Evolutionary conservation across 2,113 vertebrate species (phyloP), one percentile per base, ranked within the genome.

Genomic region (Gobio gobio): DNA sequence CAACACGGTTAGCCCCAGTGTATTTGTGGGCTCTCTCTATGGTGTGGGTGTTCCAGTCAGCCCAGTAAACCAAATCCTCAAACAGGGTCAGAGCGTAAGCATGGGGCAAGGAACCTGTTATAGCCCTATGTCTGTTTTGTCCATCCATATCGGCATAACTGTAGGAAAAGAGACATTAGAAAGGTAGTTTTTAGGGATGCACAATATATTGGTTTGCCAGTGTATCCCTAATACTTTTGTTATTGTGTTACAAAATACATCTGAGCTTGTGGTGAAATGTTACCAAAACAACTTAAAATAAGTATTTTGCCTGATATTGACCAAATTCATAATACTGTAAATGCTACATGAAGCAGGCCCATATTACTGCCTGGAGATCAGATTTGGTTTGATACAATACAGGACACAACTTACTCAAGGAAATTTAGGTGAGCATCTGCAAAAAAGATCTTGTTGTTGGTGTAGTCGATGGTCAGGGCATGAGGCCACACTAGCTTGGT

Each of bases 21-120:
- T 97, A 99, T 90, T 99, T 99, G 93, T 99, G 97, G 86, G 97
- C 97, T 88, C 96, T 99, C 91, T 99, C 98, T 88, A 99, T 94
- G 0, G 97, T 97, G 88, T 95, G 95, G 3, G 96, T 99, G 92
- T 99, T 99, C 98, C 98, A 99, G 90, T 99, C 98, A 2, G 98
- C 99, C 98, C 98, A 99, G 89, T 97, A 99, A n/a, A 99, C 88
- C 0, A 89, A 96, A 88, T 99, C 97, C 92, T 98, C 98, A 92
- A 99, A 99, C 88, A 99, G 22, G 0, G 97, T 98, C 87, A 99
- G 88, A 45, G 98, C 97, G 87, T 96, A 99, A 0, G 97, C 97
- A 68, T 99, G 98, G 82, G 97, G 91, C 87, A 99, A 90, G 2
- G 88, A 91, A n/a, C 97, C 95, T 8, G 98, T 95, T 2, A 96